phyloP scores from a whole-genome alignment of 2,113 vertebrate genomes.

The Calyptommatus sinebrachiatus region DNA sequence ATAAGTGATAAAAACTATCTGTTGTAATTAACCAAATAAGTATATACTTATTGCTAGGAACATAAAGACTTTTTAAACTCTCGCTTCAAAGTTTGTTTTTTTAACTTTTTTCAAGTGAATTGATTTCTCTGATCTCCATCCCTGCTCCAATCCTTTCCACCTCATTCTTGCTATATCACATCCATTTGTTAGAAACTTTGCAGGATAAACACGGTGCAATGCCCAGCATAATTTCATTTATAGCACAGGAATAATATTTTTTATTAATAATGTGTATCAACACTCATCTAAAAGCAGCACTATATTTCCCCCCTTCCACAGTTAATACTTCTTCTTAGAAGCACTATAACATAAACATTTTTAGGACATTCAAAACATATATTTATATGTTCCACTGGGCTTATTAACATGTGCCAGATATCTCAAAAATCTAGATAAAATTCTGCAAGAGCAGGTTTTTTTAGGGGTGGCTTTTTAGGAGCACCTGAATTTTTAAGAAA shows the following conservation, averaged over 20 bases:
- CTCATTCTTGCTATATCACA: neutral
- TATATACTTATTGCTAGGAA: no score
- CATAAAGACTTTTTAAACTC: no score
- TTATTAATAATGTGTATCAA: neutral
- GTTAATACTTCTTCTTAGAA: slow-evolving; percentile 45
- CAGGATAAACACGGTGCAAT: neutral
- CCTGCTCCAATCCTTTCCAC: neutral
- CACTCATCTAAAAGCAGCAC: neutral
- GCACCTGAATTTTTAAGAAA: slow-evolving; percentile 32
- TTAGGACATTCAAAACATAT: neutral
- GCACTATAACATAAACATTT: slow-evolving; percentile 2
- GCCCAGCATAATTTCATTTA: neutral
- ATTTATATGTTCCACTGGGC: slow-evolving; percentile 27
- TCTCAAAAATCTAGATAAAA: slow-evolving; percentile 7
- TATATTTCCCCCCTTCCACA: slow-evolving; percentile 11
- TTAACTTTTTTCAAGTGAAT: no score
- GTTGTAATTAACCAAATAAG: no score
- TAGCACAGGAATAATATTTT: neutral
- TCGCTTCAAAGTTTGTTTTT: no score
- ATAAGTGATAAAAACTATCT: neutral
- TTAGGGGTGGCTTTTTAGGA: neutral
- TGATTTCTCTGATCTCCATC: no score
- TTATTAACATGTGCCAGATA: slow-evolving; percentile 20
- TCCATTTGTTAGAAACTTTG: neutral
- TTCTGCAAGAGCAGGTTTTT: neutral